Evolutionary conservation across 2,113 vertebrate genomes (phyloP).

Genomic region (Triplophysa dalaica): DNA sequence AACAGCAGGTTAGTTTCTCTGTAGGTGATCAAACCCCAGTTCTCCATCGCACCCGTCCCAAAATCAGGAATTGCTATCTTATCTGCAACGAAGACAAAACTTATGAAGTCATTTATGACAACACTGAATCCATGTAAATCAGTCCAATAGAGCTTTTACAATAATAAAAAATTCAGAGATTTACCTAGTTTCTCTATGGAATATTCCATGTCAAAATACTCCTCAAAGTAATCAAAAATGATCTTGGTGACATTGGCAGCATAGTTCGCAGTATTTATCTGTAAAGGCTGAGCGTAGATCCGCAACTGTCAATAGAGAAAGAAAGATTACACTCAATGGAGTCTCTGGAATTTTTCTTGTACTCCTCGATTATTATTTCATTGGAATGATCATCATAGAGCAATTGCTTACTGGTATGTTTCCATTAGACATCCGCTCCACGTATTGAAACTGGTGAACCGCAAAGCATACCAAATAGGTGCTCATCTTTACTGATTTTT

Average conservation of each 20-base stretch:
- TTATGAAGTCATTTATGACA: too few species aligned
- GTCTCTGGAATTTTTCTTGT: neutral
- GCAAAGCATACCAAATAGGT: slow-evolving; percentile 96
- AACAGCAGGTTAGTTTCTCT: slow-evolving; percentile 92
- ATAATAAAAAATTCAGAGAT: neutral
- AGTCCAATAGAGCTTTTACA: too few species aligned
- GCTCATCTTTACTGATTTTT: slow-evolving; percentile 89
- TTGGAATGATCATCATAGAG: neutral
- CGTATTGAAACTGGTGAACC: slow-evolving; percentile 79
- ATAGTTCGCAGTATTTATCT: slow-evolving; percentile 83
- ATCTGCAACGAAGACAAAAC: slow-evolving; percentile 71
- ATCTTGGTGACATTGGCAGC: slow-evolving; percentile 83
- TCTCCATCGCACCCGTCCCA: slow-evolving; percentile 98
- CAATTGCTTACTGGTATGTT: slow-evolving; percentile 75
- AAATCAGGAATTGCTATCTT: slow-evolving; percentile 98
- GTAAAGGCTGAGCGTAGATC: slow-evolving; percentile 86
- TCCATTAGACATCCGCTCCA: slow-evolving; percentile 61
- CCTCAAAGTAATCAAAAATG: slow-evolving; percentile 90
- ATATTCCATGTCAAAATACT: slow-evolving; percentile 87
- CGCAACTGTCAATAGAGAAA: slow-evolving; percentile 74
- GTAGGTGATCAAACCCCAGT: slow-evolving; percentile 97
- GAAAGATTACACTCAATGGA: neutral
- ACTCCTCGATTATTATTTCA: neutral
- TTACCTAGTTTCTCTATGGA: slow-evolving; percentile 91
- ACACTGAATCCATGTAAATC: too few species aligned